These are phyloP conservation scores for Pachyseris speciosa DNA, from an alignment of 64 coral and sea anemone genomes.

Conservation along the genomic window DNA sequence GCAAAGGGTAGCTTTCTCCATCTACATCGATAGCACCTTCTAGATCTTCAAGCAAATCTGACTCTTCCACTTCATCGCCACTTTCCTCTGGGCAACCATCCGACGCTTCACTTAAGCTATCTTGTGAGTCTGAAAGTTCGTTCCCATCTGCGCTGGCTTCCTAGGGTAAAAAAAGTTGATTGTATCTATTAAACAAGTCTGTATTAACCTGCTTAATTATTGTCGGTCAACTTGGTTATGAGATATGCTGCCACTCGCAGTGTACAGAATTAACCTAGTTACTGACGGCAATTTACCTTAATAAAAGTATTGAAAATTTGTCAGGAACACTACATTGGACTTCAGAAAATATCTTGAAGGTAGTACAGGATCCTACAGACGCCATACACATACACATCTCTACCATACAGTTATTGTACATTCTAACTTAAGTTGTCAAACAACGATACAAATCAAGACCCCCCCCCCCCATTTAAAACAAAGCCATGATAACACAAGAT, in stretches of 20 bases:
- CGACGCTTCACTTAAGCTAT: neutral
- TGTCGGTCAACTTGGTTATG: neutral
- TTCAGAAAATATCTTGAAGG: no score
- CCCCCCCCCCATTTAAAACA: neutral
- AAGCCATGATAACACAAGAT: neutral
- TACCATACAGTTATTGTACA: no score
- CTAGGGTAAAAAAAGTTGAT: neutral
- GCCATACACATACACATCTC: no score
- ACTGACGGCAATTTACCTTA: no score
- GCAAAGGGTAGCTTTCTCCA: neutral
- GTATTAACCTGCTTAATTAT: neutral
- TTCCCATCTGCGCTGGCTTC: neutral
- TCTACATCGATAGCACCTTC: neutral
- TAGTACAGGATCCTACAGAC: no score
- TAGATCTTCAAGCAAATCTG: neutral
- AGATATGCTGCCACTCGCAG: no score
- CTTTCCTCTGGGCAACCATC: neutral
- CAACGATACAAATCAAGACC: neutral
- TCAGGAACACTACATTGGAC: no score
- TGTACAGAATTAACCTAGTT: no score
- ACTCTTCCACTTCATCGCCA: neutral
- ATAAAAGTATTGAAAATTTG: no score
- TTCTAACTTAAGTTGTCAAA: neutral
- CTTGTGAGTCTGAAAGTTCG: neutral
- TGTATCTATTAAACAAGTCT: neutral